Evolutionary conservation across 1,140 invertebrate species (phyloP), one percentile per base, ranked within the genome.

Genomic region (Hyles euphorbiae): DNA sequence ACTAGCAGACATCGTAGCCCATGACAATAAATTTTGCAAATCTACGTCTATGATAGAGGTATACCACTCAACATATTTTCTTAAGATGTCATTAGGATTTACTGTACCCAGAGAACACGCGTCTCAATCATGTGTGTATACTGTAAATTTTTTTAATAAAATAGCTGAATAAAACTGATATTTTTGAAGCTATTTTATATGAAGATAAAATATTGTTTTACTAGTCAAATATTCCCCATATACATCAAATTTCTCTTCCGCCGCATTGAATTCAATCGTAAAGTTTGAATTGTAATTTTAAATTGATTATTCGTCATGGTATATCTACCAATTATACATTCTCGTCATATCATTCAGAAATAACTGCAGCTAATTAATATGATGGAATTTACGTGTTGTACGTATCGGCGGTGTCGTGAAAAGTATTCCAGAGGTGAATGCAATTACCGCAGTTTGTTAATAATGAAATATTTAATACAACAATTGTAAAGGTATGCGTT

Each of bases 1-100:
- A 80, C 78, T 77, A 73, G 68, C 61, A 32, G 59, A 59, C 74
- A 79, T 78, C 22, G 22, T 22, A 22, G 22, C 22, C 2, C 22
- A 22, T 22, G 22, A 22, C 22, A 22, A 22, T 22, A 22, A 22
- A 22, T 1, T 22, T 22, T 22, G 22, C 1, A 22, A 22, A 22
- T 22, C 22, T 22, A 22, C 22, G 22, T 22, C 22, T 22, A 22
- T 22, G 22, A 22, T 22, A 22, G 22, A 22, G 22, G 22, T 22
- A 22, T 22, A 22, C 22, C 22, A 22, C 22, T 22, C 76, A 79
- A 73, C 72, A 75, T 65, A 65, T 72, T 22, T 80, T 73, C 74
- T 80, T 73, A 70, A 65, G 71, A 70, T 76, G 67, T 72, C 69
- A 76, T 78, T 80, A 74, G 65, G 63, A 69, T 78, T 76, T 74